Conservation (phyloP, 2,797 vertebrate genomes). For the Oreochromis mossambicus region DNA sequence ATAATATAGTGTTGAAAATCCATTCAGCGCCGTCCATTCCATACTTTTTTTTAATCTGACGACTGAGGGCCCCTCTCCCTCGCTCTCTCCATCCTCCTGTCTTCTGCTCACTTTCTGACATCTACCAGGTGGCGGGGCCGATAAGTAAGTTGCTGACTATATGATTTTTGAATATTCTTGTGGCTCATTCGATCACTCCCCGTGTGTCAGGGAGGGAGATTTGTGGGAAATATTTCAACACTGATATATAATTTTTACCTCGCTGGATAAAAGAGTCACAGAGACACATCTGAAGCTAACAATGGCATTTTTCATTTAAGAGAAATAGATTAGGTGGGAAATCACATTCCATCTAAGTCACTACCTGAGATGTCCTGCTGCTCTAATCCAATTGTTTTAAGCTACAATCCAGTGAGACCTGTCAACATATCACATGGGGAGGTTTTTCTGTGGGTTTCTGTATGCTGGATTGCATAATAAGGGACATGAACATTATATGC, state of each 20-base stretch:
- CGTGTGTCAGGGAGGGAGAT: slow-evolving; percentile 29
- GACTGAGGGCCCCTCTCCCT: background rate
- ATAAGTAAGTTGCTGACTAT: slow-evolving; percentile 66
- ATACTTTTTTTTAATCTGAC: slow-evolving; percentile 42
- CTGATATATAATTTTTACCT: slow-evolving; percentile 37
- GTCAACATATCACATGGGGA: background rate
- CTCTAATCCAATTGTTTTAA: background rate
- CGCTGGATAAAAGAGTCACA: slow-evolving; percentile 2
- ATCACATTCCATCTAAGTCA: background rate
- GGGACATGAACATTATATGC: background rate
- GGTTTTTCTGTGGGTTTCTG: background rate
- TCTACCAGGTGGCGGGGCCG: slow-evolving; percentile 57
- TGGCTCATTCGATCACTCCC: slow-evolving; percentile 59
- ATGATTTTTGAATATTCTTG: slow-evolving; percentile 54
- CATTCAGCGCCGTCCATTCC: slow-evolving; percentile 41
- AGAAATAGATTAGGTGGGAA: background rate
- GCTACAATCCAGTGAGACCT: background rate
- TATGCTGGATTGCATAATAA: background rate
- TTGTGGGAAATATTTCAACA: slow-evolving; percentile 48
- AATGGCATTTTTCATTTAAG: background rate
- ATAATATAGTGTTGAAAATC: slow-evolving; percentile 68
- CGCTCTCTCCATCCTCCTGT: slow-evolving; percentile 7
- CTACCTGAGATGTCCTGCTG: background rate
- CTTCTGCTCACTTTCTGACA: slow-evolving; percentile 32
- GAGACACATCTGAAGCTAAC: slow-evolving; percentile 23